Percentiles rank a stretch among this genome's conserved stretches.
Evolutionary conservation across 2,888 invertebrate species (phyloP).

Genomic region (Acrocera orbiculus): DNA sequence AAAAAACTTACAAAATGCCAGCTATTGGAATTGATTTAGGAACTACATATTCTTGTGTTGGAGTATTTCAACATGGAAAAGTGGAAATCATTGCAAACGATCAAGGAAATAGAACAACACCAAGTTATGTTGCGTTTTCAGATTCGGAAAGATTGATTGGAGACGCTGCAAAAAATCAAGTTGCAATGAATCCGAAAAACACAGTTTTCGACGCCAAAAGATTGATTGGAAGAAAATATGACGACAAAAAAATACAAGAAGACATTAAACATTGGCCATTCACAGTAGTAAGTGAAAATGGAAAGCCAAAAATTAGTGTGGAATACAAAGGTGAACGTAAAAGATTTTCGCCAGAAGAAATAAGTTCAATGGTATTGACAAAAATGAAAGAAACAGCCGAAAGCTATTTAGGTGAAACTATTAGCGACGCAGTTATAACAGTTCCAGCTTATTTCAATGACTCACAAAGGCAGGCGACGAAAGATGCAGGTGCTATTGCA

Average conservation of each 20-base stretch:
- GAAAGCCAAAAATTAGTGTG: slow-evolving; percentile 68
- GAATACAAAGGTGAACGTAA: slow-evolving; percentile 78
- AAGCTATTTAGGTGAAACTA: slow-evolving; percentile 67
- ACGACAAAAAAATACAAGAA: slow-evolving; percentile 74
- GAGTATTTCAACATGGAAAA: slow-evolving; percentile 64
- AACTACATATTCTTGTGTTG: slow-evolving; percentile 73
- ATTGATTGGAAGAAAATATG: slow-evolving; percentile 80
- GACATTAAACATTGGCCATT: slow-evolving; percentile 94
- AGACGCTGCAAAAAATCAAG: slow-evolving; percentile 70
- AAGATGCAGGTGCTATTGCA: slow-evolving; percentile 63
- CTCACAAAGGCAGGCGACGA: slow-evolving; percentile 76
- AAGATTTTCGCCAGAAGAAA: slow-evolving; percentile 78
- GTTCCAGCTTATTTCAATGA: slow-evolving; percentile 87
- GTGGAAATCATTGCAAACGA: slow-evolving; percentile 73
- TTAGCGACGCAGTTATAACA: slow-evolving; percentile 75
- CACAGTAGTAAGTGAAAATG: slow-evolving; percentile 60
- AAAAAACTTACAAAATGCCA: slow-evolving; percentile 33
- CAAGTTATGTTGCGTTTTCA: slow-evolving; percentile 62
- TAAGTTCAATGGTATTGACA: slow-evolving; percentile 79
- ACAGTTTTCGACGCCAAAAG: slow-evolving; percentile 88
- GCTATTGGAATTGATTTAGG: slow-evolving; percentile 73
- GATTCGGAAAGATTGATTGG: slow-evolving; percentile 70
- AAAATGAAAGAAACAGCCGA: slow-evolving; percentile 91
- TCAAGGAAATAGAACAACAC: slow-evolving; percentile 67
- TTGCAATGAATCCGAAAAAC: slow-evolving; percentile 76